These are phyloP conservation scores for Procavia capensis DNA, from an alignment of 2,113 vertebrate species.

Conservation along the genomic window DNA sequence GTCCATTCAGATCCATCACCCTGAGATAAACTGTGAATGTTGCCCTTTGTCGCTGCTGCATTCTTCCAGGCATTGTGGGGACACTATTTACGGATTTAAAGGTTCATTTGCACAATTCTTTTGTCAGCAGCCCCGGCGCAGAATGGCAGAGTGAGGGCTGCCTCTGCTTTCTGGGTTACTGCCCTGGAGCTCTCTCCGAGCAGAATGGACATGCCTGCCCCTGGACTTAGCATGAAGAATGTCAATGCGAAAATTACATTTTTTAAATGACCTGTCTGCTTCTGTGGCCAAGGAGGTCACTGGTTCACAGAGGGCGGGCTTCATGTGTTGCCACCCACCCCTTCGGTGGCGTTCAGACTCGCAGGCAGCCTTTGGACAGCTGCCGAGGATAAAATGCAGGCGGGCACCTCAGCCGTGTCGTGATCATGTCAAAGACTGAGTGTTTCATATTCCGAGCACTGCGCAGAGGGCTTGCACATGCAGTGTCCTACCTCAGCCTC, in stretches of 20 bases:
- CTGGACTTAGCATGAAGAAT: slow-evolving; percentile 85
- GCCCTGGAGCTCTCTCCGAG: slow-evolving; percentile 87
- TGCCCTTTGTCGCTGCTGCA: slow-evolving; percentile 93
- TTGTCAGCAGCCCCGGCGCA: slow-evolving; percentile 94
- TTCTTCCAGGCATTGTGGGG: slow-evolving; percentile 97
- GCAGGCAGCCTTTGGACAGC: slow-evolving; percentile 78
- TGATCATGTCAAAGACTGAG: accelerated
- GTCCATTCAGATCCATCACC: slow-evolving; percentile 99
- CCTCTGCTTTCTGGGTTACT: slow-evolving; percentile 87
- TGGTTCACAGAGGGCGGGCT: slow-evolving; percentile 84
- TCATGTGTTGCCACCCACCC: slow-evolving; percentile 69
- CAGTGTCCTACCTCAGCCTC: accelerated
- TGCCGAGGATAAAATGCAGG: slow-evolving; percentile 55
- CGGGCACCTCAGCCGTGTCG: background rate
- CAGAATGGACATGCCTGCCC: slow-evolving; percentile 88
- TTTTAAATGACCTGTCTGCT: slow-evolving; percentile 87
- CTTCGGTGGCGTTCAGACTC: slow-evolving; percentile 65
- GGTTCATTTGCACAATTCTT: slow-evolving; percentile 99
- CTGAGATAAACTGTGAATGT: slow-evolving; percentile 96
- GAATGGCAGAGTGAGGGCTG: slow-evolving; percentile 91
- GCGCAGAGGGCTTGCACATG: accelerated
- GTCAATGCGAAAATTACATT: slow-evolving; percentile 86
- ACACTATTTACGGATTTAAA: slow-evolving; percentile 99
- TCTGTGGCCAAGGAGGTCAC: slow-evolving; percentile 86
- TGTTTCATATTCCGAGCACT: accelerated